phyloP scores from a whole-genome alignment of 2,797 vertebrate genomes.

The Ispidina picta region DNA sequence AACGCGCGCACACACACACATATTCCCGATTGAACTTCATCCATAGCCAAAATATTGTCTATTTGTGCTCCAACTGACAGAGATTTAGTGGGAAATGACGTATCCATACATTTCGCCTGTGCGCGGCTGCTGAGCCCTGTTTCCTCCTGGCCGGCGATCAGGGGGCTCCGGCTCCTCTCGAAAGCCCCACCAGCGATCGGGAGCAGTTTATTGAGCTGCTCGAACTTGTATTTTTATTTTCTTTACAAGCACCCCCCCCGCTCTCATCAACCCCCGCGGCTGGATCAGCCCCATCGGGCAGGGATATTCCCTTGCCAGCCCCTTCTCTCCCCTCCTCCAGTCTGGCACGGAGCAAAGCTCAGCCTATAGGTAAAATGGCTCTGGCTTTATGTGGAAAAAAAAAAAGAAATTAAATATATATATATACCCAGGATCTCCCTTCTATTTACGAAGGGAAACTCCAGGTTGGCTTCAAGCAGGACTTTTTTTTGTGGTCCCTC shows the following conservation, averaged over 20 bases:
- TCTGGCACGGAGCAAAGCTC: background rate
- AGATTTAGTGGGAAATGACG: background rate
- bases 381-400: background rate
- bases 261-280: background rate
- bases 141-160: background rate
- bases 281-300: background rate
- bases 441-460: background rate
- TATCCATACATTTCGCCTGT: background rate
- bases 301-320: background rate
- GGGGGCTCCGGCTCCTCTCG: background rate
- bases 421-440: background rate
- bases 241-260: too few species aligned
- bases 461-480: background rate
- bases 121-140: background rate
- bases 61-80: rapidly evolving
- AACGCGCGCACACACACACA: rapidly evolving
- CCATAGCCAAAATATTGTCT: background rate
- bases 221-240: background rate
- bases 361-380: constrained; percentile 56
- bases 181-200: background rate
- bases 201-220: background rate
- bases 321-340: background rate
- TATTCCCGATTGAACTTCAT: rapidly evolving
- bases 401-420: background rate
- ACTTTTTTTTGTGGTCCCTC: background rate